phyloP scores from a whole-genome alignment of 2,888 invertebrate genomes.

The Loripinus fragilis region DNA sequence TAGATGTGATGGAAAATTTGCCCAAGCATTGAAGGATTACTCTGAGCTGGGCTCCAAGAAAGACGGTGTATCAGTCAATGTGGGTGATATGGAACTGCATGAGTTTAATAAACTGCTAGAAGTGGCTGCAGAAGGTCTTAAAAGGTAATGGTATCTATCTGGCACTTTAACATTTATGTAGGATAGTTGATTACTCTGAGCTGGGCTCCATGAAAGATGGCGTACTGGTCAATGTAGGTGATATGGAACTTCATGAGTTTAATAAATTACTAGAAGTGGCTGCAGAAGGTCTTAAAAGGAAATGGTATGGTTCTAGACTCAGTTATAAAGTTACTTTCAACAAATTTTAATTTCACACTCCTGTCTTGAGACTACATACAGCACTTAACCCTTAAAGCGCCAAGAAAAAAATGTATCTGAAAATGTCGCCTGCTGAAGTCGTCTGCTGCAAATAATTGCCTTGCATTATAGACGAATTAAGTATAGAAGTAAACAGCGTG shows the following conservation, averaged over 20 bases:
- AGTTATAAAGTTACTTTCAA: too few species aligned
- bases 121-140: conserved; percentile 71
- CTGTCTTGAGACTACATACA: too few species aligned
- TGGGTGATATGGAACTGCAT: conserved; percentile 69
- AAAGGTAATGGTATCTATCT: too few species aligned
- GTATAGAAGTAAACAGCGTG: too few species aligned
- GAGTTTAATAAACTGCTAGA: conserved; percentile 75
- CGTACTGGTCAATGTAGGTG: conserved; percentile 63
- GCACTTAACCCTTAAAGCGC: too few species aligned
- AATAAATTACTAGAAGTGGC: conserved; percentile 72
- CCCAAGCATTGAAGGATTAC: conserved; percentile 74
- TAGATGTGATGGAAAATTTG: conserved; percentile 79
- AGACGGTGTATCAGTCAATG: conserved; percentile 69
- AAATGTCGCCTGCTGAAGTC: too few species aligned
- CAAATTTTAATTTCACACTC: too few species aligned
- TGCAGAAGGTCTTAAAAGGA: conserved; percentile 77
- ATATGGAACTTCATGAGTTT: conserved; percentile 72
- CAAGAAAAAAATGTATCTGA: too few species aligned
- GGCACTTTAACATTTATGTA: too few species aligned
- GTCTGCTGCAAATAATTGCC: too few species aligned
- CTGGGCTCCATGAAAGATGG: conserved; percentile 76
- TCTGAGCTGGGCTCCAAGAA: conserved; percentile 75
- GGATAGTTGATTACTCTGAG: conserved; percentile 78
- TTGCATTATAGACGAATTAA: too few species aligned
- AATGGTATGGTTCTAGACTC: too few species aligned